These are phyloP conservation scores for Argyrosomus regius DNA, from an alignment of 2,797 vertebrate genomes.

Conservation along the genomic window DNA sequence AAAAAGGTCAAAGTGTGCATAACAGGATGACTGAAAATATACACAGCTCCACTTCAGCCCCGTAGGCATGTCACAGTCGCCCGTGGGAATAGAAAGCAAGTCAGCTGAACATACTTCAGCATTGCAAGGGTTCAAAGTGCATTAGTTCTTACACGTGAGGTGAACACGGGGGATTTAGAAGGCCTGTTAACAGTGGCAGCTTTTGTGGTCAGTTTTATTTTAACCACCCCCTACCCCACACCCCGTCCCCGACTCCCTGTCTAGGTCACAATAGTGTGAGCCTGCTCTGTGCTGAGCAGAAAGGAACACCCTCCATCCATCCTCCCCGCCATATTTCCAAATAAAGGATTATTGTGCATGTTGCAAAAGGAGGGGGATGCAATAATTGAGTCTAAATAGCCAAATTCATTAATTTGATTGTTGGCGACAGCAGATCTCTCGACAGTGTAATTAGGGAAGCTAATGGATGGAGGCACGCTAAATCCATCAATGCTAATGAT, in stretches of 20 bases:
- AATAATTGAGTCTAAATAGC: slow-evolving; percentile 81
- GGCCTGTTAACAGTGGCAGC: slow-evolving; percentile 58
- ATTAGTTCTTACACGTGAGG: slow-evolving; percentile 49
- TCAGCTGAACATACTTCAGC: slow-evolving; percentile 65
- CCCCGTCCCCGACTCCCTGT: slow-evolving; percentile 6
- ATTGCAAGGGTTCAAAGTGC: slow-evolving; percentile 46
- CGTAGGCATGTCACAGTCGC: slow-evolving; percentile 25
- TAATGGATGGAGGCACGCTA: slow-evolving; percentile 82
- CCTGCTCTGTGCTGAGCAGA: slow-evolving; percentile 37
- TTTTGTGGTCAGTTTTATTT: slow-evolving; percentile 67
- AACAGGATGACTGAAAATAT: slow-evolving; percentile 33
- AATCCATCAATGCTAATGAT: slow-evolving; percentile 88
- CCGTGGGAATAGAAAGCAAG: slow-evolving; percentile 36
- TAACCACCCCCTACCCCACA: slow-evolving; percentile 25
- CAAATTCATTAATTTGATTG: slow-evolving; percentile 86
- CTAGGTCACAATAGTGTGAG: slow-evolving; percentile 37
- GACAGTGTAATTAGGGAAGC: slow-evolving; percentile 83
- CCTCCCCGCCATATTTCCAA: slow-evolving; percentile 54
- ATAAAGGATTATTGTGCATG: slow-evolving; percentile 76
- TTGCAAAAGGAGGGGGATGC: slow-evolving; percentile 48
- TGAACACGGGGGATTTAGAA: slow-evolving; percentile 23
- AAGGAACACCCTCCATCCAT: slow-evolving; percentile 21
- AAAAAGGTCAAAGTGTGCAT: slow-evolving; percentile 29
- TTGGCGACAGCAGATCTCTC: slow-evolving; percentile 82
- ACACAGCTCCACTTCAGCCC: slow-evolving; percentile 27